Conservation (phyloP, 2,113 vertebrate genomes). For the Hippocampus barbouri region DNA sequence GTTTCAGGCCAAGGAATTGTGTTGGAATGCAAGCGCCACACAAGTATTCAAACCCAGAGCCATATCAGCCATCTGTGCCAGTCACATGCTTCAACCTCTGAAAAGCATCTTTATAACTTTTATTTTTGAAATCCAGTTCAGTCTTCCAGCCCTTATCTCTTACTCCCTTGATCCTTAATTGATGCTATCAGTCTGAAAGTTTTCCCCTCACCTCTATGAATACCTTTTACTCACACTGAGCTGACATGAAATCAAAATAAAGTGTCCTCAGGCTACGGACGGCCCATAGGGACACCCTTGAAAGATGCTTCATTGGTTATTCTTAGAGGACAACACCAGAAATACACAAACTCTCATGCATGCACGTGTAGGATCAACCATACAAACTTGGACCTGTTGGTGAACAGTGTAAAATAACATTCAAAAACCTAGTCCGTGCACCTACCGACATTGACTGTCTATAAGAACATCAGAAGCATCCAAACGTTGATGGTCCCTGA, state of each 20-base stretch:
- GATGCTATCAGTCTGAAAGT: constrained; percentile 2
- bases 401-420: too few species aligned
- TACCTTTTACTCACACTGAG: neutral
- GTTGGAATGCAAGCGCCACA: too few species aligned
- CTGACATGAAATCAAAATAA: constrained; percentile 42
- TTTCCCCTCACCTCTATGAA: neutral
- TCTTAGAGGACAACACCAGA: constrained; percentile 7
- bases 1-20: too few species aligned
- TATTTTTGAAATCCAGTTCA: too few species aligned
- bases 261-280: constrained; percentile 31
- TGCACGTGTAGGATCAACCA: neutral
- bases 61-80: too few species aligned
- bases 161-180: constrained; percentile 9
- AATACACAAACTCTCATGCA: neutral
- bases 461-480: neutral
- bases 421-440: too few species aligned
- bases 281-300: constrained; percentile 17
- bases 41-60: too few species aligned
- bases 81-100: too few species aligned
- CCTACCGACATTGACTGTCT: neutral
- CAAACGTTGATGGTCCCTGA: neutral
- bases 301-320: constrained; percentile 28
- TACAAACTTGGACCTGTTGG: neutral
- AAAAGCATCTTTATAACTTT: too few species aligned
- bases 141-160: neutral